These are phyloP conservation scores for Epizoanthus fatuus DNA, from an alignment of 92 coral and sea anemone species.

Conservation along the genomic window DNA sequence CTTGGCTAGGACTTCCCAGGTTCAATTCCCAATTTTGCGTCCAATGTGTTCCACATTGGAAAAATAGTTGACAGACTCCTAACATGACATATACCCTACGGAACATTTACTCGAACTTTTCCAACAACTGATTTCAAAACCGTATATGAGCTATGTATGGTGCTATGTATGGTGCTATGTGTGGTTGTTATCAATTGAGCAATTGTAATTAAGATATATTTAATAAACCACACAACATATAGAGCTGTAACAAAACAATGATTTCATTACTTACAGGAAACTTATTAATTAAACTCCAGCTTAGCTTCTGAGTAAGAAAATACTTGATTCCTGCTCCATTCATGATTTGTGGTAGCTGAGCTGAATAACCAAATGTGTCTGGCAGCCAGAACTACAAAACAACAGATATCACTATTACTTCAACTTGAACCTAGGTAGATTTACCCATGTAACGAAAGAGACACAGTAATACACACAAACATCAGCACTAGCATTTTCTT, in stretches of 20 bases:
- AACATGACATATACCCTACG: too few species aligned
- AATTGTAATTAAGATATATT: background rate
- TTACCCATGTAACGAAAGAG: too few species aligned
- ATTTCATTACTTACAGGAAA: conserved; percentile 82
- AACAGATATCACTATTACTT: background rate
- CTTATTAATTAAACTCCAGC: conserved; percentile 97
- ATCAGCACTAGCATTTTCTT: too few species aligned
- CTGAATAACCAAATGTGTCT: conserved; percentile 99
- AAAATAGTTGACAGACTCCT: too few species aligned
- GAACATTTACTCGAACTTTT: too few species aligned
- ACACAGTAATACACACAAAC: too few species aligned
- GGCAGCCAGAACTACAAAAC: conserved; percentile 95
- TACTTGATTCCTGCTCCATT: conserved; percentile 93
- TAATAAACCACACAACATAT: background rate
- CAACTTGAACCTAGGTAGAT: background rate
- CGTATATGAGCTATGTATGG: too few species aligned
- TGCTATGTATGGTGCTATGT: too few species aligned
- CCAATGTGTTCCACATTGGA: too few species aligned
- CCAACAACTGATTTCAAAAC: too few species aligned
- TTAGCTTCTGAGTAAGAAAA: conserved; percentile 93
- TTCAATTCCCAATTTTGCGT: too few species aligned
- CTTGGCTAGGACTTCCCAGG: too few species aligned
- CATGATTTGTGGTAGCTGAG: conserved; percentile 98
- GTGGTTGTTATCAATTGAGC: background rate
- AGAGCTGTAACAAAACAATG: background rate